A percentile compares a stretch with the other conserved stretches of the same genome.
phyloP scores from a whole-genome alignment of 2,888 invertebrate species.

The Anodontia alba region DNA sequence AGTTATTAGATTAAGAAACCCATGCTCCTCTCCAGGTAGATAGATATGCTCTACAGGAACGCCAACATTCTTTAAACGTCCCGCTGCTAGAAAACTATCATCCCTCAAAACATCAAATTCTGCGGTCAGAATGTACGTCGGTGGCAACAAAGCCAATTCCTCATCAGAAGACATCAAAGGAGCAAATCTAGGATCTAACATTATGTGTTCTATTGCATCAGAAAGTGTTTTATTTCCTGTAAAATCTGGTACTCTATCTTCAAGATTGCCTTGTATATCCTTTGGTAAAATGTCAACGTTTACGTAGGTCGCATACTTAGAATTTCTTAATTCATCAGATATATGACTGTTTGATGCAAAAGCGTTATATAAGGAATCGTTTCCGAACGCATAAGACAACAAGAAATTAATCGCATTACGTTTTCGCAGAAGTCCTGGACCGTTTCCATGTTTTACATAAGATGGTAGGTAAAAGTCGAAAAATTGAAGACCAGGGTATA shows the following conservation, averaged over 20 bases:
- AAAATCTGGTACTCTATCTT: neutral
- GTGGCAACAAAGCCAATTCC: slow-evolving; percentile 50
- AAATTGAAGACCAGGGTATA: slow-evolving; percentile 66
- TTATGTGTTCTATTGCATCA: slow-evolving; percentile 33
- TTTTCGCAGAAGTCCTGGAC: slow-evolving; percentile 53
- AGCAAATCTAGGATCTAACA: slow-evolving; percentile 55
- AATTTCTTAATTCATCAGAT: slow-evolving; percentile 32
- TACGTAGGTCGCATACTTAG: slow-evolving; percentile 35
- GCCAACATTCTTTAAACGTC: slow-evolving; percentile 49
- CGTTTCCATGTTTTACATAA: slow-evolving; percentile 54
- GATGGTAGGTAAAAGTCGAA: slow-evolving; percentile 80
- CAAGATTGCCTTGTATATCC: neutral
- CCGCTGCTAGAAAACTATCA: slow-evolving; percentile 62
- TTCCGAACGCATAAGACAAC: slow-evolving; percentile 62
- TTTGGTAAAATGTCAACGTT: slow-evolving; percentile 58
- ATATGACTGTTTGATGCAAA: slow-evolving; percentile 43
- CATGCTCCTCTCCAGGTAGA: slow-evolving; percentile 58
- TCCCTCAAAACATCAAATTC: slow-evolving; percentile 66
- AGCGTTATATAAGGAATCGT: neutral
- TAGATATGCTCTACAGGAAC: slow-evolving; percentile 51
- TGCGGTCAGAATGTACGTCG: slow-evolving; percentile 58
- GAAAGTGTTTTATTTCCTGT: slow-evolving; percentile 14
- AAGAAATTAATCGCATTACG: slow-evolving; percentile 54
- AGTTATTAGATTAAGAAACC: slow-evolving; percentile 46
- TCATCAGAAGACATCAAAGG: slow-evolving; percentile 61